Evolutionary conservation across 2,113 vertebrate genomes (phyloP), one percentile per base, ranked within the genome.

Genomic region (Petaurus breviceps): DNA sequence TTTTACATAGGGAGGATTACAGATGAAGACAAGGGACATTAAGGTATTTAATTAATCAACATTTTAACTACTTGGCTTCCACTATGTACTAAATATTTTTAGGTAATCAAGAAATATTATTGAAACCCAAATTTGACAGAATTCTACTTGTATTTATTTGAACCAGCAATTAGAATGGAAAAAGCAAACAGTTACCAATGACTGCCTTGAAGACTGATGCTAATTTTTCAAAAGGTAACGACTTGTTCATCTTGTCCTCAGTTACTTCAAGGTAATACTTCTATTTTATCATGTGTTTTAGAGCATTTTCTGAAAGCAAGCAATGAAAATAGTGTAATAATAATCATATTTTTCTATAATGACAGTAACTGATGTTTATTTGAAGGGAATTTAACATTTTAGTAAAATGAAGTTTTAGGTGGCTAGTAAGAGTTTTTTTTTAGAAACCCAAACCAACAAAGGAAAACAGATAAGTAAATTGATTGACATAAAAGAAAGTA

Each of bases 251-350:
- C 77, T 92, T 92, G 26, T 46, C 90, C 52, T 96, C 51, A 94
- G 57, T 89, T 96, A 95, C 57, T 94, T 11, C 90, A 97, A 47
- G 93, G 61, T 51, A 89, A 52, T 43, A 61, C 51, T 77, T 92
- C 22, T 49, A 93, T 96, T 94, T 96, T 97, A 25, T 51, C 55
- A 26, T 91, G 46, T 6, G 2, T 19, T 94, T 96, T 91, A 90
- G 46, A 95, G 31, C 23, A 52, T 22, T 94, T 5, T 95, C 47
- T 91, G 96, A 95, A 95, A 53, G 22, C 26, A 55, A 84, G 11
- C 22, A 97, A 11, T 94, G n/a, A n/a, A 51, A 97, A 12, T 96
- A 98, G 96, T 7, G 96, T 0, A 93, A 90, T 61, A 96, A 95
- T 96, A 97, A 26, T 11, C 50, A 16, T 3, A 84, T 43, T 94